Conservation (phyloP, 2,888 invertebrate species). For the Eupsilia transversa region DNA sequence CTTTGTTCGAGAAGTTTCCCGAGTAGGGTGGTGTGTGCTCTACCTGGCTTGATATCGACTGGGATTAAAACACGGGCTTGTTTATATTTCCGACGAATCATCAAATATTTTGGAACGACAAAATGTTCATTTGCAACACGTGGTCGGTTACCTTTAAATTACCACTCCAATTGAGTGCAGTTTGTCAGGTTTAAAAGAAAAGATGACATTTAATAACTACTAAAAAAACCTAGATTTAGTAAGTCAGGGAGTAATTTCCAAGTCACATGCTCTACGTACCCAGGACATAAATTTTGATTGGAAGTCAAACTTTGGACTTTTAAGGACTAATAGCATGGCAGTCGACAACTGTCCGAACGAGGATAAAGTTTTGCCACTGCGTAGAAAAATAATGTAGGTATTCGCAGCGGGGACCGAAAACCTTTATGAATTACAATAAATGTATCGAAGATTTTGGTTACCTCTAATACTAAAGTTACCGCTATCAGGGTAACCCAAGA, state of each 20-base stretch:
- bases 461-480: too few species aligned
- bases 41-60: conserved; percentile 25
- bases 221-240: background rate
- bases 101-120: background rate
- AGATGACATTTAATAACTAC: background rate
- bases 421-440: too few species aligned
- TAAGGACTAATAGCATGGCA: too few species aligned
- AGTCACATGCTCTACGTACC: background rate
- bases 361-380: background rate
- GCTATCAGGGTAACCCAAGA: too few species aligned
- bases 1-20: conserved; percentile 23
- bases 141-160: background rate
- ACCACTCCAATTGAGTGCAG: background rate
- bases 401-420: too few species aligned
- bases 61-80: background rate
- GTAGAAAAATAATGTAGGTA: too few species aligned
- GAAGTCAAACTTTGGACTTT: background rate
- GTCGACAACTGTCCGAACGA: background rate
- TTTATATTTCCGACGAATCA: background rate
- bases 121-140: background rate
- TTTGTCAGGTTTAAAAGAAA: background rate
- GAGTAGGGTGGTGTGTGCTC: background rate
- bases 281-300: background rate
- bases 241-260: background rate
- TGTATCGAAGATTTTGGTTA: too few species aligned